Conservation (phyloP, 2,888 invertebrate species). For the Luperina nickerlii region DNA sequence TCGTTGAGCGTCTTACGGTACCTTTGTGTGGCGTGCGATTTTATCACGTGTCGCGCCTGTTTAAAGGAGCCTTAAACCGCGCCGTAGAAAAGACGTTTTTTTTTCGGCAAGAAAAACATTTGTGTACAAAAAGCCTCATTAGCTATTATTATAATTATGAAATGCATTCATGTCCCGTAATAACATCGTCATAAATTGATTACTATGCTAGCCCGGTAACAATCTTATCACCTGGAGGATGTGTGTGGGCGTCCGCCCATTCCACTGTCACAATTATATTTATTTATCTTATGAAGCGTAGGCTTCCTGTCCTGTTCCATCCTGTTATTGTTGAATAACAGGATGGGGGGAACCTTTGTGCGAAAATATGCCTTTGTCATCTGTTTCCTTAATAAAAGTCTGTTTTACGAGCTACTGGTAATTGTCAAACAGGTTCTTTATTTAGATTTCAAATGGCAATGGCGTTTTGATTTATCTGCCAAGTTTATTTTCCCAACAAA, state of each 20-base stretch:
- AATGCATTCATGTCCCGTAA: neutral
- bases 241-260: conserved; percentile 3
- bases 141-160: neutral
- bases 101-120: neutral
- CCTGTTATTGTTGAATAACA: neutral
- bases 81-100: neutral
- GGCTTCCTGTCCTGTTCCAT: too few relatives aligned
- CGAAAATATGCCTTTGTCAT: conserved; percentile 6
- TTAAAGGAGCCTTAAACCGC: too few relatives aligned
- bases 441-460: neutral
- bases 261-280: neutral
- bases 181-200: neutral
- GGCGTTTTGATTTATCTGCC: neutral
- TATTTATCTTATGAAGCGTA: conserved; percentile 5
- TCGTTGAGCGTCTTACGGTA: too few relatives aligned
- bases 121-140: neutral
- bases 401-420: neutral
- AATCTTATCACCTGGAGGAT: neutral
- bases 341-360: neutral
- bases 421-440: neutral
- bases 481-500: too few relatives aligned
- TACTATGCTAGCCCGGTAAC: too few relatives aligned
- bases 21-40: too few relatives aligned
- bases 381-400: neutral
- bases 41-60: too few relatives aligned